Percentiles rank a stretch among this genome's conserved stretches.
These are phyloP conservation scores for Catalaphyllia jardinei DNA, from an alignment of 64 coral and sea anemone species.

Conservation along the genomic window DNA sequence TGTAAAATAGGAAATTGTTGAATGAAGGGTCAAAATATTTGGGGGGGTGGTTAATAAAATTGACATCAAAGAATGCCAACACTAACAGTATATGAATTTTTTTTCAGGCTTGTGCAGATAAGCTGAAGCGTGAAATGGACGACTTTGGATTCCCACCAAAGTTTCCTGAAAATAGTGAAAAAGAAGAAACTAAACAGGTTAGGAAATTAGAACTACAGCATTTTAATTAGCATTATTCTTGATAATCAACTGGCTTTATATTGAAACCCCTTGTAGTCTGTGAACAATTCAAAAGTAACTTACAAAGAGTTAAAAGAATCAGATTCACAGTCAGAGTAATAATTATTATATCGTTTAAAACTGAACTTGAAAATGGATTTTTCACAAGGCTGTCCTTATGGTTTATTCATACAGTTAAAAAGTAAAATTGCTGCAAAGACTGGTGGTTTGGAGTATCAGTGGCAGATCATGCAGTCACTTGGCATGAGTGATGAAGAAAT, in stretches of 20 bases:
- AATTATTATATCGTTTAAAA: no score
- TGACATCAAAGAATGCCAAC: background rate
- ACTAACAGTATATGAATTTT: background rate
- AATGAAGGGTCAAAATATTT: no score
- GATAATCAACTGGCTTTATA: no score
- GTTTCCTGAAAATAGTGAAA: slow-evolving; percentile 63
- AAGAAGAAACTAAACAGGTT: slow-evolving; percentile 64
- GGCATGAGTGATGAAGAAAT: slow-evolving; percentile 64
- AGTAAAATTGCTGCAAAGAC: slow-evolving; percentile 92
- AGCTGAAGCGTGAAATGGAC: slow-evolving; percentile 77
- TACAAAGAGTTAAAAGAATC: no score
- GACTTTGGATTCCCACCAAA: slow-evolving; percentile 83
- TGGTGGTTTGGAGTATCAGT: slow-evolving; percentile 63
- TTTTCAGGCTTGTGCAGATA: slow-evolving; percentile 89
- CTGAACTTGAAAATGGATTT: no score
- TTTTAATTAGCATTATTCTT: no score
- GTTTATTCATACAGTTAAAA: slow-evolving; percentile 49
- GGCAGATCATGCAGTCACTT: slow-evolving; percentile 76
- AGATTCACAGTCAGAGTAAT: no score
- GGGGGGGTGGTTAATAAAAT: no score
- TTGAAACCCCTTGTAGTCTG: no score
- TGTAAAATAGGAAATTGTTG: no score
- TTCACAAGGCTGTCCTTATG: background rate
- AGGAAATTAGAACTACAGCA: background rate
- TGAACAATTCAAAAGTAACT: no score